Evolutionary conservation across 2,113 vertebrate species (phyloP).

Genomic region (Etia nguti): DNA sequence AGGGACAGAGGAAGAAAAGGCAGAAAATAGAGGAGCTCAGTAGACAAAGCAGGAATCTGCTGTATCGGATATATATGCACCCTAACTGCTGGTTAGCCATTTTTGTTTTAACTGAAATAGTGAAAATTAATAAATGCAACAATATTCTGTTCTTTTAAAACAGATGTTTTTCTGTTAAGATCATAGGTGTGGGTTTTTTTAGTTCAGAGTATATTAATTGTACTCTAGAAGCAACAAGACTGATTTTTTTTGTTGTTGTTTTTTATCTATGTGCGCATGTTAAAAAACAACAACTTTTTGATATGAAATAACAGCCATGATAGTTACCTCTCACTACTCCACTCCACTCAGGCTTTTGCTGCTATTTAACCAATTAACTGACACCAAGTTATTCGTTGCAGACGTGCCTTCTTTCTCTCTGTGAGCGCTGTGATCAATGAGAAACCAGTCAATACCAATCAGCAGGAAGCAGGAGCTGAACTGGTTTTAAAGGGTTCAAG

Average conservation of each 20-base stretch:
- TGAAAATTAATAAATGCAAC: not conserved
- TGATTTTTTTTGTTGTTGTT: not conserved
- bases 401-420: not conserved
- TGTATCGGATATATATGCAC: not conserved
- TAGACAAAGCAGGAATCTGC: not conserved
- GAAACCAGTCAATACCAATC: not conserved
- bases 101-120: not conserved
- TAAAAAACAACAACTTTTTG: not conserved
- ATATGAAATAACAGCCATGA: not conserved
- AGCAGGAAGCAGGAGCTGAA: slow-evolving; percentile 11
- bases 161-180: not conserved
- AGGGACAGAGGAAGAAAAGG: not conserved
- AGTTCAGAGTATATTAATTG: not conserved
- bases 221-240: not conserved
- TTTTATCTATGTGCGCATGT: not conserved
- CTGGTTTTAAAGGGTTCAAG: slow-evolving; percentile 8
- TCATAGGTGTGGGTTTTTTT: not conserved
- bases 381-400: not conserved
- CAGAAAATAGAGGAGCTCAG: not conserved
- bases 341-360: not conserved
- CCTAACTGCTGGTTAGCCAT: not conserved
- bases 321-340: not conserved
- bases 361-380: not conserved
- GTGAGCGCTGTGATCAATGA: not conserved
- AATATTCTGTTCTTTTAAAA: not conserved